Conservation (phyloP, 2,113 vertebrate genomes). For the Phrynosoma blainvillii region DNA sequence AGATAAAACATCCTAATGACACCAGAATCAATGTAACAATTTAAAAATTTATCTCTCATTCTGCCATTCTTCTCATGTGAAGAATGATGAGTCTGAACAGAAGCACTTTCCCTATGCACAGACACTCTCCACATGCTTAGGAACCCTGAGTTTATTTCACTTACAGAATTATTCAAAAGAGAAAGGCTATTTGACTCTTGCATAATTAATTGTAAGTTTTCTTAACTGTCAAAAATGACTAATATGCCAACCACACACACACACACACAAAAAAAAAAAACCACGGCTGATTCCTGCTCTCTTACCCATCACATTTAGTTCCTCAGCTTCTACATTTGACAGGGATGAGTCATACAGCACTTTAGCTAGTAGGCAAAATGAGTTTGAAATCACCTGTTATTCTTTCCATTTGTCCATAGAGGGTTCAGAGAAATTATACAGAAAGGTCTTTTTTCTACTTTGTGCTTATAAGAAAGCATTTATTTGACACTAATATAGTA, state of each 20-base stretch:
- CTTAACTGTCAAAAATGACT: neutral
- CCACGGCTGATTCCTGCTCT: neutral
- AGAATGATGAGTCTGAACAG: too few species aligned
- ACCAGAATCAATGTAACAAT: too few species aligned
- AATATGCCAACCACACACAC: neutral
- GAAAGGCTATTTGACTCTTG: too few species aligned
- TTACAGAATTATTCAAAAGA: too few species aligned
- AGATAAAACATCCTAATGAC: too few species aligned
- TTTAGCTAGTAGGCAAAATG: neutral
- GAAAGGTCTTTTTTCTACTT: neutral
- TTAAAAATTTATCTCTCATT: too few species aligned
- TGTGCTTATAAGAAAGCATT: neutral
- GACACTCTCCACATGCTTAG: too few species aligned
- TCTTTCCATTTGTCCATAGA: neutral
- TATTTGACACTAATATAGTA: neutral
- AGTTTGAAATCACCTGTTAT: conserved; percentile 5
- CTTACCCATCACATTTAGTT: too few species aligned
- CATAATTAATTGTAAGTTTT: neutral
- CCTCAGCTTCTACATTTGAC: neutral
- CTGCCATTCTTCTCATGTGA: too few species aligned
- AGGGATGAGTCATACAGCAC: neutral
- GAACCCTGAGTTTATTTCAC: too few species aligned
- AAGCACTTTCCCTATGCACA: too few species aligned
- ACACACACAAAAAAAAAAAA: neutral
- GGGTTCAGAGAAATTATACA: neutral